Percentiles rank a stretch among this genome's conserved stretches.
Conservation (phyloP, 2,797 vertebrate genomes). For the Neosalanx taihuensis region DNA sequence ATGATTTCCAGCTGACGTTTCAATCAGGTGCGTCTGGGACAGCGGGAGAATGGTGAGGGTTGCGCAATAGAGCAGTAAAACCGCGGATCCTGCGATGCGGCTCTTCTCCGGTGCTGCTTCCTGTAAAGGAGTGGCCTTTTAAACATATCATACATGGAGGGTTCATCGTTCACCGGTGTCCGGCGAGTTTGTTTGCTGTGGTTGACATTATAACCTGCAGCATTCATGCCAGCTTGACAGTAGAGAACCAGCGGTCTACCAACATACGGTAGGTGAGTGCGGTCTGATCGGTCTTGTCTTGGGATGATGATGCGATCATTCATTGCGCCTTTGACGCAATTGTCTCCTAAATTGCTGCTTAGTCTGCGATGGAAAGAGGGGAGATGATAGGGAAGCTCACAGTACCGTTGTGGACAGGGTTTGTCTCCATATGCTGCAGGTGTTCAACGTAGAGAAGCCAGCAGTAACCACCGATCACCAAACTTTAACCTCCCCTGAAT, state of each 20-base stretch:
- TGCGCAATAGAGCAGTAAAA: constrained; percentile 43
- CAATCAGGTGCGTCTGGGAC: not conserved
- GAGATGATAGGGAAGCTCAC: too few relatives aligned
- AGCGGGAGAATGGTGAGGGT: constrained; percentile 1
- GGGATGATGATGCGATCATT: too few relatives aligned
- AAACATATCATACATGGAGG: constrained; percentile 27
- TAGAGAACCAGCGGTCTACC: constrained; percentile 45
- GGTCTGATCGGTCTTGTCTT: not conserved
- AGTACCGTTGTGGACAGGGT: too few relatives aligned
- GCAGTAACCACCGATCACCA: not conserved
- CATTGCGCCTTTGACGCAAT: too few relatives aligned
- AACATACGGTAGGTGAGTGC: constrained; percentile 20
- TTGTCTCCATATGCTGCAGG: not conserved
- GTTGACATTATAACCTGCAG: constrained; percentile 33
- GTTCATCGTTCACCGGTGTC: constrained; percentile 21
- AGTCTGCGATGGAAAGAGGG: too few relatives aligned
- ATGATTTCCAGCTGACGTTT: constrained; percentile 19
- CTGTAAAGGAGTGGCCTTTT: constrained; percentile 61
- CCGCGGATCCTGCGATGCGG: constrained; percentile 60
- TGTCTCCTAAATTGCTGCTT: too few relatives aligned
- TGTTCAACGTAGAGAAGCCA: not conserved
- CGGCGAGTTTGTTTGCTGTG: constrained; percentile 42
- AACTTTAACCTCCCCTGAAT: not conserved
- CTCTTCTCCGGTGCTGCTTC: constrained; percentile 48
- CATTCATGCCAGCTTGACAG: constrained; percentile 52